phyloP scores from a whole-genome alignment of 1,140 invertebrate species.

The Drosophila funebris region DNA sequence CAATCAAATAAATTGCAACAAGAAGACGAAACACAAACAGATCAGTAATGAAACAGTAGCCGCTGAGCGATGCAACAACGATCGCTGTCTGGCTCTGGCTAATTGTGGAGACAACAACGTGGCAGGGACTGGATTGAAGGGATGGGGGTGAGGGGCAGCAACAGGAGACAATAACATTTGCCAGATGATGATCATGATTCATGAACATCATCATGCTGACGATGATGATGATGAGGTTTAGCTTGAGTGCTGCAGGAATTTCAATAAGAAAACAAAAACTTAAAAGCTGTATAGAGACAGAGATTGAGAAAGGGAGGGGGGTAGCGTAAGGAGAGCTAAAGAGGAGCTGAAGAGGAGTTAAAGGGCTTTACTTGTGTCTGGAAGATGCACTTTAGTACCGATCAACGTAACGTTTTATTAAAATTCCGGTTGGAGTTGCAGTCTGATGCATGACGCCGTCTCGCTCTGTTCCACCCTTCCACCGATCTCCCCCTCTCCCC shows the following conservation, averaged over 20 bases:
- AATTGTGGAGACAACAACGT: conserved; percentile 10
- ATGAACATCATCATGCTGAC: conserved; percentile 8
- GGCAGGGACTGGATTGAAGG: neutral
- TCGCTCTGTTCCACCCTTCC: neutral
- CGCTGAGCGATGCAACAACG: conserved; percentile 6
- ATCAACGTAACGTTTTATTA: conserved; percentile 45
- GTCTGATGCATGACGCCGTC: neutral
- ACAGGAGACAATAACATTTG: conserved; percentile 48
- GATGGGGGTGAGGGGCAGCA: neutral
- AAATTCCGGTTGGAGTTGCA: conserved; percentile 10
- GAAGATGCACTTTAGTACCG: conserved; percentile 36
- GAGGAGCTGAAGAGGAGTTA: conserved; percentile 6
- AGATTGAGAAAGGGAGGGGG: neutral
- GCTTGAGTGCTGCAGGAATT: conserved; percentile 55
- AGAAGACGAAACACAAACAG: conserved; percentile 6
- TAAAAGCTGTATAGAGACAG: neutral
- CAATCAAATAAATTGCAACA: conserved; percentile 78
- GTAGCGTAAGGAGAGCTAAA: neutral
- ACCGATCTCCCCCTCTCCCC: neutral
- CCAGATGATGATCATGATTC: conserved; percentile 19
- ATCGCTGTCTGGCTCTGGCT: conserved; percentile 12
- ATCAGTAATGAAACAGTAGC: conserved; percentile 36
- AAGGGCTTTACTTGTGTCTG: conserved; percentile 19
- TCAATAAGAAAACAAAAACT: conserved; percentile 54
- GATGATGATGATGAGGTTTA: conserved; percentile 30